phyloP scores from a whole-genome alignment of 2,888 invertebrate genomes.

The Yponomeuta plumbellus region DNA sequence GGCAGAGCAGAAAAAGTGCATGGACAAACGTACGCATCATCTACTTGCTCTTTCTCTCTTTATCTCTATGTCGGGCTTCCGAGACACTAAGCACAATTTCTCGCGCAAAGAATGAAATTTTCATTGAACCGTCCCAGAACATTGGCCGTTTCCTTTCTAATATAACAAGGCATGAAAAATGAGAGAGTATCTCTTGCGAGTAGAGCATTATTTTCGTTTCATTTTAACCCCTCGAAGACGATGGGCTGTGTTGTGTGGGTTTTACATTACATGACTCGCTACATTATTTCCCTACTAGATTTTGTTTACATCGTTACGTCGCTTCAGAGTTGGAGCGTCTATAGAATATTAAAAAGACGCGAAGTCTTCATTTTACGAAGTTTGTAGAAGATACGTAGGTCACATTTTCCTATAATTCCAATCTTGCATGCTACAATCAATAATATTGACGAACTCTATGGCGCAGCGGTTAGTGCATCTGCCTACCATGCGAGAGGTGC shows the following conservation, averaged over 20 bases:
- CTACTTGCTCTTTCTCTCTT: background rate
- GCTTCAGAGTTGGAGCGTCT: too few species aligned
- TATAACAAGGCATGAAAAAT: conserved; percentile 54
- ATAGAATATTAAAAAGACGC: too few species aligned
- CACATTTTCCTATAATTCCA: too few species aligned
- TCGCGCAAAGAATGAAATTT: conserved; percentile 30
- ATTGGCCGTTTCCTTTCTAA: conserved; percentile 51
- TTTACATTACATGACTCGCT: background rate
- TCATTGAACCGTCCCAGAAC: conserved; percentile 41
- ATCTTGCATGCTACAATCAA: too few species aligned
- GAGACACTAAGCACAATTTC: conserved; percentile 19
- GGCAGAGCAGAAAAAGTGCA: too few species aligned
- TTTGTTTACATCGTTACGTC: too few species aligned
- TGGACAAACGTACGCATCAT: background rate
- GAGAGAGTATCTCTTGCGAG: conserved; percentile 36
- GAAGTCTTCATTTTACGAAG: too few species aligned
- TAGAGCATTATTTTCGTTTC: conserved; percentile 31
- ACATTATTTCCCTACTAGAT: background rate
- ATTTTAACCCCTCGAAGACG: conserved; percentile 23
- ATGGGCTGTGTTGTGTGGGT: background rate
- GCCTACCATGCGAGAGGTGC: too few species aligned
- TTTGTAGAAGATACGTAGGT: too few species aligned
- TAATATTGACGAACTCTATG: too few species aligned
- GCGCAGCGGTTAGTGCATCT: too few species aligned
- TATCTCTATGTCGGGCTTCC: background rate